A percentile compares a stretch with the other conserved stretches of the same genome.
phyloP scores from a whole-genome alignment of 2,797 vertebrate genomes.

The Megalops cyprinoides region DNA sequence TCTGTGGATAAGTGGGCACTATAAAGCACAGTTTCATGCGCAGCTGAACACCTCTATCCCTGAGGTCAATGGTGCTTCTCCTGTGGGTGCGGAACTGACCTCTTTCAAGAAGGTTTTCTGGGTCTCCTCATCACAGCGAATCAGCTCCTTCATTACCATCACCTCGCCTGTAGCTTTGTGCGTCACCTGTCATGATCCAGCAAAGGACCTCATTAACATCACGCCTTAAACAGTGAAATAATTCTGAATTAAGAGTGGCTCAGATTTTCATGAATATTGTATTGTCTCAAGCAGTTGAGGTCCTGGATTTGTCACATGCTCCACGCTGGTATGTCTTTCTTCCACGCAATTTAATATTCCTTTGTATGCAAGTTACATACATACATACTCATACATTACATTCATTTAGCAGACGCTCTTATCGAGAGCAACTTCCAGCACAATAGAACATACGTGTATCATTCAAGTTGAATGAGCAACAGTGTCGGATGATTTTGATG shows the following conservation, averaged over 20 bases:
- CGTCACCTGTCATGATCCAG: constrained; percentile 75
- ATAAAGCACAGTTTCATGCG: constrained; percentile 39
- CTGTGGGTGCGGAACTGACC: constrained; percentile 66
- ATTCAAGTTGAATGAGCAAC: too few relatives aligned
- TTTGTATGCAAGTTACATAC: too few relatives aligned
- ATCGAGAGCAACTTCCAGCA: too few relatives aligned
- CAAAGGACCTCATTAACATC: background rate
- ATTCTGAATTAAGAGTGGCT: background rate
- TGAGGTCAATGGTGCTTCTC: constrained; percentile 31
- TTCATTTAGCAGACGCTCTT: too few relatives aligned
- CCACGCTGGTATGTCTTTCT: too few relatives aligned
- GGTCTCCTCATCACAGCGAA: constrained; percentile 92
- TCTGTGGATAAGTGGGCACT: constrained; percentile 31
- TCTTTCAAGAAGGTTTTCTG: constrained; percentile 94
- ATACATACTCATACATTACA: too few relatives aligned
- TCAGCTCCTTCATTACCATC: constrained; percentile 97
- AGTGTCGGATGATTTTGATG: too few relatives aligned
- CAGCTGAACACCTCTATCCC: constrained; percentile 22
- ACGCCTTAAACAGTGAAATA: background rate
- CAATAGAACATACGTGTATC: too few relatives aligned
- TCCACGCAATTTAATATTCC: too few relatives aligned
- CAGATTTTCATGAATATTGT: background rate
- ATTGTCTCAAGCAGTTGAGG: too few relatives aligned
- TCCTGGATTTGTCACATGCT: too few relatives aligned
- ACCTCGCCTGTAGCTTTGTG: constrained; percentile 94